Conservation (phyloP, 1,140 invertebrate species). For the Drosophila melanica region DNA sequence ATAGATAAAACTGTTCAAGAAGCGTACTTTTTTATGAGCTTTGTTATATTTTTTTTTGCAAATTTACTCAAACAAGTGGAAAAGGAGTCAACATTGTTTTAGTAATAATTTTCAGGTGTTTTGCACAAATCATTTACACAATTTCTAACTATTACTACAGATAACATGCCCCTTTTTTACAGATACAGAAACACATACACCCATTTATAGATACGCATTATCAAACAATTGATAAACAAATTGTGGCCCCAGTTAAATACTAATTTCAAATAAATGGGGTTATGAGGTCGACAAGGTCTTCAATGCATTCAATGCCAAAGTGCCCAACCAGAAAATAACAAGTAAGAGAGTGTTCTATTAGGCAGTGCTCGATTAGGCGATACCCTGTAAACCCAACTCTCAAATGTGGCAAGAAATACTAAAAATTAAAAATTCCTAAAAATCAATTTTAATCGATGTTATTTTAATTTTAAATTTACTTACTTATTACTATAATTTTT, state of each 20-base stretch:
- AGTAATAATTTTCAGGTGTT: neutral
- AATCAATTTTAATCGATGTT: too few relatives aligned
- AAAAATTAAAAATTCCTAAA: too few relatives aligned
- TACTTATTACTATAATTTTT: too few relatives aligned
- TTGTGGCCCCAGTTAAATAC: conserved; percentile 5
- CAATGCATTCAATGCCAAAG: conserved; percentile 35
- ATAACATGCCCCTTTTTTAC: neutral
- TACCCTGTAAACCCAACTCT: too few relatives aligned
- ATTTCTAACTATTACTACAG: conserved; percentile 6
- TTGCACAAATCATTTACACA: neutral
- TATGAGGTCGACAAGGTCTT: conserved; percentile 57
- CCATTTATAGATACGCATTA: neutral
- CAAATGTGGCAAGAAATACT: neutral
- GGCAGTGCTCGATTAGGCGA: too few relatives aligned
- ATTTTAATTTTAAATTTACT: too few relatives aligned
- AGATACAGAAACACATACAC: neutral
- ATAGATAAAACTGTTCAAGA: neutral
- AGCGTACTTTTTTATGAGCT: neutral
- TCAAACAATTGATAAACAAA: neutral
- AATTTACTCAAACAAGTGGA: neutral
- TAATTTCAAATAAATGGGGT: conserved; percentile 46
- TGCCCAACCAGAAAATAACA: conserved; percentile 1
- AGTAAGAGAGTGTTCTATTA: neutral
- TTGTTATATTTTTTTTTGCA: too few relatives aligned
- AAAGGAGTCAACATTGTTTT: neutral